Conservation (phyloP, 2,113 vertebrate genomes). For the Shinisaurus crocodilurus region DNA sequence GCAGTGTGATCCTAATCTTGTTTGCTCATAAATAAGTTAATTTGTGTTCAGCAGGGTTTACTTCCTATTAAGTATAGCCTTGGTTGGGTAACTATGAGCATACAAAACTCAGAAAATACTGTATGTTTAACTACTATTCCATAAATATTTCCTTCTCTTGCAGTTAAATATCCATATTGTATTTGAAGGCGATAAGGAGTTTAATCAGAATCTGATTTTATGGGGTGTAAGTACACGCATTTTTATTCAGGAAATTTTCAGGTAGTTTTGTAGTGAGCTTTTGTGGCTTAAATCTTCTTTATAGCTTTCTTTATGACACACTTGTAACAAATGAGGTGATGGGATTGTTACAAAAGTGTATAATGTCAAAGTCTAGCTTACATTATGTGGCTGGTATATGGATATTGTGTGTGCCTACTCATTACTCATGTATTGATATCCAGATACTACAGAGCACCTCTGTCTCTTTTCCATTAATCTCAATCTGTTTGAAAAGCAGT, state of each 20-base stretch:
- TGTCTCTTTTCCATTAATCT: background rate
- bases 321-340: background rate
- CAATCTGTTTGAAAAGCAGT: background rate
- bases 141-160: slow-evolving; percentile 38
- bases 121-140: slow-evolving; percentile 4
- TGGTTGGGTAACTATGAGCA: background rate
- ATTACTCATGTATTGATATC: background rate
- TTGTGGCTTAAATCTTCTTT: background rate
- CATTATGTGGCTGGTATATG: background rate
- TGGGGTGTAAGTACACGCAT: slow-evolving; percentile 91
- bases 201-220: slow-evolving; percentile 89
- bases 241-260: slow-evolving; percentile 2
- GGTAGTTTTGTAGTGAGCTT: background rate
- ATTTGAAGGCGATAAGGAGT: slow-evolving; percentile 96
- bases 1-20: background rate
- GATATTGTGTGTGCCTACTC: background rate
- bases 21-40: background rate
- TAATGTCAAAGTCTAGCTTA: background rate
- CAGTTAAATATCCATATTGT: slow-evolving; percentile 92
- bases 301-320: background rate
- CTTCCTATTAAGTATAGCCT: background rate
- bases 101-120: background rate
- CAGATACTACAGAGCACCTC: too few species aligned
- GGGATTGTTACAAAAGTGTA: background rate
- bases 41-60: background rate